phyloP scores from a whole-genome alignment of 2,113 vertebrate species.

The Petrocephalus microphthalmus region DNA sequence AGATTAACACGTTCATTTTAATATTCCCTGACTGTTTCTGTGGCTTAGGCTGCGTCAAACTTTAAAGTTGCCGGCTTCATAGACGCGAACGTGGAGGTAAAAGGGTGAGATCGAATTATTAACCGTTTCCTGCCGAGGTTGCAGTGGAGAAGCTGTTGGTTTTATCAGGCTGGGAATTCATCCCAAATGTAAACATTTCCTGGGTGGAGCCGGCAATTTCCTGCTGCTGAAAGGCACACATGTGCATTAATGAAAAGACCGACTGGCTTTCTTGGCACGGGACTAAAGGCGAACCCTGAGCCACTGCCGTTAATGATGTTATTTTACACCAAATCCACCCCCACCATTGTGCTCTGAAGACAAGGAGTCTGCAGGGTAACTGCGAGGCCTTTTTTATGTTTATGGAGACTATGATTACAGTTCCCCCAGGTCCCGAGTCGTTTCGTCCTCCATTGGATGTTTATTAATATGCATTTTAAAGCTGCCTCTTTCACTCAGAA shows the following conservation, averaged over 20 bases:
- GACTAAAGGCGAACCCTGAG: neutral
- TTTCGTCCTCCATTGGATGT: neutral
- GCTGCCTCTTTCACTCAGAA: neutral
- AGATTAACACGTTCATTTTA: constrained; percentile 55
- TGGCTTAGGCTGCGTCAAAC: constrained; percentile 21
- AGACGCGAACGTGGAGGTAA: constrained; percentile 40
- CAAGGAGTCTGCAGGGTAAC: neutral
- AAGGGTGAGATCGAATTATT: constrained; percentile 49
- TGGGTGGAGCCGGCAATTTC: constrained; percentile 20
- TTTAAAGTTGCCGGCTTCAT: constrained; percentile 50
- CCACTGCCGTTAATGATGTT: neutral
- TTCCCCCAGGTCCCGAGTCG: neutral
- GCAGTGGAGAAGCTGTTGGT: constrained; percentile 61
- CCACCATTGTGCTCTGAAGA: neutral
- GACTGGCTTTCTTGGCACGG: neutral
- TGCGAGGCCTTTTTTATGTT: neutral
- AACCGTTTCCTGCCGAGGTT: constrained; percentile 39
- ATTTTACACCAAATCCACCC: constrained; percentile 2
- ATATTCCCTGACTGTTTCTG: constrained; percentile 52
- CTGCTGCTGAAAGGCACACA: constrained; percentile 38
- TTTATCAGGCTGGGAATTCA: constrained; percentile 61
- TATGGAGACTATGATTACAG: constrained; percentile 5
- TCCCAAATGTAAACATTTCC: constrained; percentile 49
- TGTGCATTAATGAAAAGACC: neutral
- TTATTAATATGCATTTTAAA: constrained; percentile 6